phyloP scores from a whole-genome alignment of 2,888 invertebrate species.

The Anagyrus pseudococci region DNA sequence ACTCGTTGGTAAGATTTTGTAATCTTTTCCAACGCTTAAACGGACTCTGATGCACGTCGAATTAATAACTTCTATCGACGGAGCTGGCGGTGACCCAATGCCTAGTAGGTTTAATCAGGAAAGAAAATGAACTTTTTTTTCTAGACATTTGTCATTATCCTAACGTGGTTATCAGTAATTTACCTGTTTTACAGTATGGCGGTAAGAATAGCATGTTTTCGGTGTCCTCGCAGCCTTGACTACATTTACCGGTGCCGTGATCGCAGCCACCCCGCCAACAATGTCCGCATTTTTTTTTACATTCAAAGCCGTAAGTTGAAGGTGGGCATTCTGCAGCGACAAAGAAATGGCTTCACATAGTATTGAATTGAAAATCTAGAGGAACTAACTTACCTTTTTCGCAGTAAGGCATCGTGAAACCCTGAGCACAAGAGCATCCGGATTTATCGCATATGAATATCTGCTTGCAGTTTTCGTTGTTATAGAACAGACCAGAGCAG shows the following conservation, averaged over 20 bases:
- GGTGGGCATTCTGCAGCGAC: slow-evolving; percentile 39
- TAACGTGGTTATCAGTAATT: slow-evolving; percentile 5
- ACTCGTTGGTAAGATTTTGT: slow-evolving; percentile 22
- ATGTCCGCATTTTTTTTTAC: slow-evolving; percentile 43
- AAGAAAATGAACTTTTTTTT: not conserved
- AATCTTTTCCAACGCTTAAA: slow-evolving; percentile 32
- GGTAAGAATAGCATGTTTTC: slow-evolving; percentile 24
- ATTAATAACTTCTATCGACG: slow-evolving; percentile 28
- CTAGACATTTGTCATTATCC: not conserved
- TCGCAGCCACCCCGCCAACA: slow-evolving; percentile 39
- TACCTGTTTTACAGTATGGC: slow-evolving; percentile 46
- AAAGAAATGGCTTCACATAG: not conserved
- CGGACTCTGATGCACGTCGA: slow-evolving; percentile 31
- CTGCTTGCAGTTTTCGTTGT: slow-evolving; percentile 25
- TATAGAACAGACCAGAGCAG: slow-evolving; percentile 30
- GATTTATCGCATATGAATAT: slow-evolving; percentile 40
- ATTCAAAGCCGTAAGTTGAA: slow-evolving; percentile 46
- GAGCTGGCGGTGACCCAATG: slow-evolving; percentile 23
- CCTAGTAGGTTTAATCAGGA: slow-evolving; percentile 10
- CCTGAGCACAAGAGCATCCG: slow-evolving; percentile 45
- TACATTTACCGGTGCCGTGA: slow-evolving; percentile 41
- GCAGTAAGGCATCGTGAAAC: slow-evolving; percentile 38
- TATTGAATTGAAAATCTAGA: not conserved
- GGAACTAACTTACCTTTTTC: slow-evolving; percentile 28
- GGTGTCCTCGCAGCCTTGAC: slow-evolving; percentile 33